Conservation (phyloP, 1,140 invertebrate species). For the Stegodyphus mimosarum region DNA sequence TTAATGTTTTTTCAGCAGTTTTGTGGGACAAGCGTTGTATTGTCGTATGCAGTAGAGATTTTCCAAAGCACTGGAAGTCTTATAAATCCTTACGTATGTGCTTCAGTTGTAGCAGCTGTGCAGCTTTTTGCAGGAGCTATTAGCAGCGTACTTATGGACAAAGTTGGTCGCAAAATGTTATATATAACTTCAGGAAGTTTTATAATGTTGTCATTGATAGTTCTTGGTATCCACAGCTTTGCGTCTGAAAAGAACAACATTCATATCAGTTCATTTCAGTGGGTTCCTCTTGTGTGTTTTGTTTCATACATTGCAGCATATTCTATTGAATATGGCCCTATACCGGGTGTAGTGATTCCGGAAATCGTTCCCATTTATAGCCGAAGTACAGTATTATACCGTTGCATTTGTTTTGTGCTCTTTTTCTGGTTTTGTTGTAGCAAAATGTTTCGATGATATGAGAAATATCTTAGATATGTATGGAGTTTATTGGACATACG, state of each 20-base stretch:
- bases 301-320: slow-evolving; percentile 74
- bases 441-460: slow-evolving; percentile 68
- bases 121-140: slow-evolving; percentile 89
- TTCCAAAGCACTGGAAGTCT: slow-evolving; percentile 78
- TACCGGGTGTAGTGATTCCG: slow-evolving; percentile 85
- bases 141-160: slow-evolving; percentile 84
- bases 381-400: slow-evolving; percentile 80
- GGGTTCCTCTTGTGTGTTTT: slow-evolving; percentile 72
- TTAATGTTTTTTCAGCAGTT: slow-evolving; percentile 95
- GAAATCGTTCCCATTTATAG: slow-evolving; percentile 74
- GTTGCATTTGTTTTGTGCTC: slow-evolving; percentile 75
- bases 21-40: slow-evolving; percentile 91
- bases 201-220: slow-evolving; percentile 74
- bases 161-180: slow-evolving; percentile 84
- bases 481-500: slow-evolving; percentile 69
- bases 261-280: slow-evolving; percentile 62
- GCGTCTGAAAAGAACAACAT: neutral
- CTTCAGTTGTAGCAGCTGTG: slow-evolving; percentile 87
- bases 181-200: slow-evolving; percentile 77
- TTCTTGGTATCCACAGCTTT: slow-evolving; percentile 71
- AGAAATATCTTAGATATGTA: slow-evolving; percentile 65
- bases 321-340: slow-evolving; percentile 80
- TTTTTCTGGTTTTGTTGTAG: slow-evolving; percentile 19
- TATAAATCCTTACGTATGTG: slow-evolving; percentile 73
- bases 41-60: slow-evolving; percentile 90